These are phyloP conservation scores for Nudaria mundana DNA, from an alignment of 2,888 invertebrate genomes.

Conservation along the genomic window DNA sequence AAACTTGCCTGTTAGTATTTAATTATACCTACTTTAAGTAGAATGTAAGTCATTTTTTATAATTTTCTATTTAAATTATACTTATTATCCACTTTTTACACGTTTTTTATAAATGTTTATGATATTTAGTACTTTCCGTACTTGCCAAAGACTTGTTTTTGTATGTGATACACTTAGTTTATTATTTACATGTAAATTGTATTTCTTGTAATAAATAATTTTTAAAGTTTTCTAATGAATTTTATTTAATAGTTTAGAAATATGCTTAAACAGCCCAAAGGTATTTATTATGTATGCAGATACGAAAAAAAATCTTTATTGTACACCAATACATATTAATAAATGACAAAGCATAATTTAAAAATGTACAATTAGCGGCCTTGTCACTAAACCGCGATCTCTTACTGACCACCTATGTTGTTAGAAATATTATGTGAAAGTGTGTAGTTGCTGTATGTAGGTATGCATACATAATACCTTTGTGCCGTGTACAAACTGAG, in stretches of 20 bases:
- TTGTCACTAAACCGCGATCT: no score
- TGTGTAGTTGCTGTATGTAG: no score
- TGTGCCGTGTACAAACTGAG: slow-evolving; percentile 8
- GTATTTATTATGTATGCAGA: no score
- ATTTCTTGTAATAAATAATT: slow-evolving; percentile 54
- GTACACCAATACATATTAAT: no score
- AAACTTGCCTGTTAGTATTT: slow-evolving; percentile 36
- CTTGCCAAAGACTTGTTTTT: slow-evolving; percentile 78
- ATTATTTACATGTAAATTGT: slow-evolving; percentile 65
- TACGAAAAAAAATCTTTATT: no score
- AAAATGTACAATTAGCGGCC: no score
- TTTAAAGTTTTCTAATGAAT: slow-evolving; percentile 33
- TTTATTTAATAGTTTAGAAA: slow-evolving; percentile 23
- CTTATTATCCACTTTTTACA: slow-evolving; percentile 30
- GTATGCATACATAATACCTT: no score
- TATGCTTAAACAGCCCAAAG: no score
- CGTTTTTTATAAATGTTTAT: slow-evolving; percentile 42
- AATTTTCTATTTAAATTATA: slow-evolving; percentile 23
- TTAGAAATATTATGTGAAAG: no score
- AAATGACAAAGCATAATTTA: no score
- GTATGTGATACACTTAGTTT: slow-evolving; percentile 77
- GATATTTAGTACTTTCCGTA: slow-evolving; percentile 55
- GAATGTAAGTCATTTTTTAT: slow-evolving; percentile 21
- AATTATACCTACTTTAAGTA: slow-evolving; percentile 26
- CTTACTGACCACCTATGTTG: no score